A percentile compares a stretch with the other conserved stretches of the same genome.
Conservation (phyloP, 2,797 vertebrate genomes). For the Aratinga solstitialis region DNA sequence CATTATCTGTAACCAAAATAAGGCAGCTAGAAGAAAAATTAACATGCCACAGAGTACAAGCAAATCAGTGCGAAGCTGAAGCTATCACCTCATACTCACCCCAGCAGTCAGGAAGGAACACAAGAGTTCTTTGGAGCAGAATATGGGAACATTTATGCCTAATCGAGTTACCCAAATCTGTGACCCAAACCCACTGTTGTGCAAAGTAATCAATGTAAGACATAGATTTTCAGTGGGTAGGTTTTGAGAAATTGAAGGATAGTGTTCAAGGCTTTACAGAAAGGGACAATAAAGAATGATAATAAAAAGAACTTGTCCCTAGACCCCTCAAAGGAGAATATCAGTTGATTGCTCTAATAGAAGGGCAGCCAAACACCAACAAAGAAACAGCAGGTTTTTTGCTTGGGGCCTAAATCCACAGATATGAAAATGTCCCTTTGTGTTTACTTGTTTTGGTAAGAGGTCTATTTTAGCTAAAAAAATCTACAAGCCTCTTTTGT, state of each 20-base stretch:
- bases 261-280: neutral
- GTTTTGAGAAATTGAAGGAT: neutral
- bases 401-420: neutral
- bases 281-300: neutral
- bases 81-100: neutral
- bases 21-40: neutral
- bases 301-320: neutral
- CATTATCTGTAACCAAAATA: neutral
- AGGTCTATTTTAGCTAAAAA: neutral
- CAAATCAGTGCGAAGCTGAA: neutral
- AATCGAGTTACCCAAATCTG: neutral
- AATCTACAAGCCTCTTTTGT: neutral
- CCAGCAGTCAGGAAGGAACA: neutral
- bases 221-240: neutral
- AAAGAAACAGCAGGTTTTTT: neutral
- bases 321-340: neutral
- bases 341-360: neutral
- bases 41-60: neutral
- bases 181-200: neutral
- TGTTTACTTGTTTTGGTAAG: neutral
- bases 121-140: neutral
- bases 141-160: neutral
- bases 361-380: neutral
- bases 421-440: neutral
- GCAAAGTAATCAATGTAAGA: neutral